Evolutionary conservation across 1,140 invertebrate species (phyloP).

Genomic region (Lepidotrigona ventralis): DNA sequence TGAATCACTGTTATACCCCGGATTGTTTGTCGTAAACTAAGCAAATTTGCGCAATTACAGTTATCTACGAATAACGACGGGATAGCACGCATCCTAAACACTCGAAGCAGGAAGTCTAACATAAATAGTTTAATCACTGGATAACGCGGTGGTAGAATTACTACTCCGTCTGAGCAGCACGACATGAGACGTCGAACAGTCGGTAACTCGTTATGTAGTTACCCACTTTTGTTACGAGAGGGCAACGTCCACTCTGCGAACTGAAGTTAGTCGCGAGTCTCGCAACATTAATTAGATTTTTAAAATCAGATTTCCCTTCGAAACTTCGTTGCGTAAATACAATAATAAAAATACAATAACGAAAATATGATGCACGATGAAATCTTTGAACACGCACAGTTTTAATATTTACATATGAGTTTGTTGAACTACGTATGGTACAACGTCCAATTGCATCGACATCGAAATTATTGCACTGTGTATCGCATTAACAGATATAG

Average conservation of each 20-base stretch:
- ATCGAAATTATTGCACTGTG: not conserved
- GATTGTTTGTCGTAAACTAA: constrained; percentile 1
- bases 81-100: constrained; percentile 46
- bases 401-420: not conserved
- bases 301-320: not conserved
- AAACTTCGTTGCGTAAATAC: not conserved
- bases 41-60: constrained; percentile 54
- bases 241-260: not conserved
- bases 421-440: not conserved
- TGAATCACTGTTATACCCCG: constrained; percentile 2
- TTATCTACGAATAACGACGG: constrained; percentile 33
- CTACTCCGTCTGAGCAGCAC: constrained; percentile 19
- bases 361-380: not conserved
- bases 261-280: constrained; percentile 2
- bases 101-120: constrained; percentile 46
- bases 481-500: not conserved
- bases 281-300: not conserved
- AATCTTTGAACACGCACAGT: not conserved
- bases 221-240: constrained; percentile 20
- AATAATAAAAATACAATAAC: not conserved
- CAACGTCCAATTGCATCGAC: not conserved
- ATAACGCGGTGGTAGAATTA: constrained; percentile 34
- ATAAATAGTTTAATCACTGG: constrained; percentile 48
- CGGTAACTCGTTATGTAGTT: constrained; percentile 32
- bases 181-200: constrained; percentile 20